Evolutionary conservation across 2,888 invertebrate species (phyloP), one percentile per base, ranked within the genome.

Genomic region (Drosophila eohydei): DNA sequence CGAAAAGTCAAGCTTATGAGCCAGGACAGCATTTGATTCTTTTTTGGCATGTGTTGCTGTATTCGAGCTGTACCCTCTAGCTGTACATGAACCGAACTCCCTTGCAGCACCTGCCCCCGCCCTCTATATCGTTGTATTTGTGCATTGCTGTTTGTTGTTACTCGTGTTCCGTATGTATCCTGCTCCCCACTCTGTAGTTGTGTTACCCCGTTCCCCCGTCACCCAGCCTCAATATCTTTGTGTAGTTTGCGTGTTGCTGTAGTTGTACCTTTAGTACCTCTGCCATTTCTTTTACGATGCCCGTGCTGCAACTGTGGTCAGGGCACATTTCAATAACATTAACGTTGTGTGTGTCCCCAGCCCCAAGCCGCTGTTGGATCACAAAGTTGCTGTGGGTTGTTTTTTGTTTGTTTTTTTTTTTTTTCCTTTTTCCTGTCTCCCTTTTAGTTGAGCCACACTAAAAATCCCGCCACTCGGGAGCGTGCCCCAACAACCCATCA

Each of bases 81-180:
- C 44, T 63, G 65, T 69, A 63, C 50, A 51, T 36, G 36, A 34
- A 21, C 6, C 32, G n/a, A 28, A 28, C 46, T 55, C 43, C 26
- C 34, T 57, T 44, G 28, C 56, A 43, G 56, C 43, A 8, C 48
- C 30, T 12, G 30, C 16, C 11, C 11, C 26, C 4, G 8, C 51
- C 38, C 8, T 7, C 48, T 50, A 44, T 52, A 36, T 14, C 26
- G 78, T 62, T 74, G 46, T 63, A 52, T 61, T 70, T 71, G 58
- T 78, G 69, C 68, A 87, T 91, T 88, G 69, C 56, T 91, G 87
- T 88, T 89, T 91, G 85, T 88, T 91, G 91, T 91, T 92, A 90
- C 90, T 90, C 88, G 90, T 78, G 30, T 54, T 71, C 51, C 48
- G 59, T 59, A 65, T 88, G 51, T 30, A 36, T 38, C 32, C 52